Base-by-base conservation (phyloP, 2,113 vertebrate genomes). In the Gallinago media region DNA sequence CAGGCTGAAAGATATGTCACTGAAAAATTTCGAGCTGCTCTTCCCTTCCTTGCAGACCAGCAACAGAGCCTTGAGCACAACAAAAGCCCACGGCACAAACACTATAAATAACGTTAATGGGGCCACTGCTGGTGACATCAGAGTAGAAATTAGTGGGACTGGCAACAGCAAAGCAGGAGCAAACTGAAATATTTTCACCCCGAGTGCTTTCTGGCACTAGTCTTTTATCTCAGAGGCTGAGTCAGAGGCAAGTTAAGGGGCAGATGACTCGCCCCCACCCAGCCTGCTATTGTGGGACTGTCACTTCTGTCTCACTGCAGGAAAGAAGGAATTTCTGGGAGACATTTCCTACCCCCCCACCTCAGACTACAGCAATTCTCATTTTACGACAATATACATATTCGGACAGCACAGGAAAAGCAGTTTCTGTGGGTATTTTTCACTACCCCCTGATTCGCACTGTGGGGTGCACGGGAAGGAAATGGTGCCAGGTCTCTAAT, bases 51-150 rank as follows among this genome's bases (percentile, higher is more conserved):
- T 12, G 49, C 74, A 58, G 49, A 22, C 9, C 63, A 62, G 78
- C 42, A 22, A 40, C 40, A 52, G 49, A 92, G 90, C 90, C 92
- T 70, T n/a, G 59, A 96, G 88, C 72, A 44, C 88, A 86, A 32
- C 32, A 79, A 47, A 61, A 90, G 85, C 96, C 93, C 85, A 88
- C 7, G 26, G 93, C 89, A 96, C 82, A 95, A 95, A 88, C 90
- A 92, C 75, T 96, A 83, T 93, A 96, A 96, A 93, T 97, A 95
- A 93, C 72, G 63, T 91, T 90, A 94, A 94, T 63, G 75, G 92
- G 92, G 93, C 85, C 85, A 81, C 78, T 67, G 85, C 88, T 95
- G 90, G 85, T 90, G 85, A 96, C 96, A 93, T 85, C 88, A 88
- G 82, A 93, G 92, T 18, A 79, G 85, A 74, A 93, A 96, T 96